A percentile compares a stretch with the other conserved stretches of the same genome.
phyloP scores from a whole-genome alignment of 2,888 invertebrate species.

The Flexamia atlantica region DNA sequence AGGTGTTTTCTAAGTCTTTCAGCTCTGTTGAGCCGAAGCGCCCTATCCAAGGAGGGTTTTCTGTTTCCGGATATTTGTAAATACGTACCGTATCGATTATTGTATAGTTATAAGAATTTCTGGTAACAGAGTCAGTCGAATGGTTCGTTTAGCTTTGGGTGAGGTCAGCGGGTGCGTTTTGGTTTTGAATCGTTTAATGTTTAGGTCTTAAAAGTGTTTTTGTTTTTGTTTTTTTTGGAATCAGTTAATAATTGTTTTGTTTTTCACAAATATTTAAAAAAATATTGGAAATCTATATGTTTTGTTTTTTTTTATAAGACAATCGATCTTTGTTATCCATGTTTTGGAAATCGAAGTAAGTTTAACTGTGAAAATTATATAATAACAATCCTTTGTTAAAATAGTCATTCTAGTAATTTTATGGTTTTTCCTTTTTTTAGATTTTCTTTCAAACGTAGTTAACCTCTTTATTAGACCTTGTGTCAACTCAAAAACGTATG shows the following conservation, averaged over 20 bases:
- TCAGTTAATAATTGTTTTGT: neutral
- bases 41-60: constrained; percentile 25
- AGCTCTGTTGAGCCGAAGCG: constrained; percentile 14
- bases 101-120: constrained; percentile 48
- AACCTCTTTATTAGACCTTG: neutral
- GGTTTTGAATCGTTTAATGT: neutral
- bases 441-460: neutral
- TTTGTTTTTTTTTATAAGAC: too few relatives aligned
- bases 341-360: too few relatives aligned
- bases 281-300: too few relatives aligned
- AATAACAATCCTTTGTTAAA: too few relatives aligned
- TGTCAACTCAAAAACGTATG: too few relatives aligned
- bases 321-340: too few relatives aligned
- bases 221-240: neutral
- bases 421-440: neutral
- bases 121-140: neutral
- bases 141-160: neutral
- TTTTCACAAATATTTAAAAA: neutral
- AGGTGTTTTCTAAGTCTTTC: constrained; percentile 61
- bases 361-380: too few relatives aligned
- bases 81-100: constrained; percentile 54
- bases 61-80: constrained; percentile 44
- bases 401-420: too few relatives aligned
- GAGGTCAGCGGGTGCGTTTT: neutral
- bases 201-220: too few relatives aligned